phyloP scores from a whole-genome alignment of 2,113 vertebrate genomes.

The Alectura lathami region DNA sequence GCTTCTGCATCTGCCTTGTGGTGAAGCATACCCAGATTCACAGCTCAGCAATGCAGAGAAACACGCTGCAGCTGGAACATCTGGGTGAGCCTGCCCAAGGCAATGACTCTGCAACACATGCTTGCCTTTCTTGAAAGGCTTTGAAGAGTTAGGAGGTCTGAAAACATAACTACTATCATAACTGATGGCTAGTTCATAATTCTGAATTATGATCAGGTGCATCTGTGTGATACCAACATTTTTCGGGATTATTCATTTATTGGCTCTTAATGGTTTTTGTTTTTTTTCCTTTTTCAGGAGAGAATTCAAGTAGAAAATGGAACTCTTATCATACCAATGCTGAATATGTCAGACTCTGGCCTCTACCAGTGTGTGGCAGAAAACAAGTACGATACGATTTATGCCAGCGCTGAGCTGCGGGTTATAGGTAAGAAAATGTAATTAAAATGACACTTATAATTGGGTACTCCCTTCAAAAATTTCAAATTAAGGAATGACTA shows the following conservation, averaged over 20 bases:
- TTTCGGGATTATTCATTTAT: background rate
- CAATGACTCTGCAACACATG: background rate
- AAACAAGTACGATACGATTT: slow-evolving; percentile 82
- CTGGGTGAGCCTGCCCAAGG: background rate
- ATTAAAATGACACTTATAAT: background rate
- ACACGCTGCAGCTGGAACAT: background rate
- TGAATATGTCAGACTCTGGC: slow-evolving; percentile 86
- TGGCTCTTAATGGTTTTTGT: background rate
- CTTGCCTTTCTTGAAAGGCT: background rate
- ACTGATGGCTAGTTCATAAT: rapidly evolving
- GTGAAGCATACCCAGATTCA: background rate
- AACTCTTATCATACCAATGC: slow-evolving; percentile 78
- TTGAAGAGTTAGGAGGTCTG: background rate
- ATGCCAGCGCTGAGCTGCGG: slow-evolving; percentile 87
- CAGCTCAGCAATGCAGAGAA: background rate
- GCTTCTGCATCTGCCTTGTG: background rate
- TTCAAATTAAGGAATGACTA: background rate
- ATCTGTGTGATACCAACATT: background rate
- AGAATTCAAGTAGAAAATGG: slow-evolving; percentile 84
- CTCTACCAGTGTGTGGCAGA: slow-evolving; percentile 91
- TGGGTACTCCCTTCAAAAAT: background rate
- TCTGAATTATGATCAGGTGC: background rate
- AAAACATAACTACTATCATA: background rate
- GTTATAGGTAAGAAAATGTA: slow-evolving; percentile 85
- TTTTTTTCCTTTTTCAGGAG: slow-evolving; percentile 74